Conservation (phyloP, 2,113 vertebrate species). For the Synodontis membranacea region DNA sequence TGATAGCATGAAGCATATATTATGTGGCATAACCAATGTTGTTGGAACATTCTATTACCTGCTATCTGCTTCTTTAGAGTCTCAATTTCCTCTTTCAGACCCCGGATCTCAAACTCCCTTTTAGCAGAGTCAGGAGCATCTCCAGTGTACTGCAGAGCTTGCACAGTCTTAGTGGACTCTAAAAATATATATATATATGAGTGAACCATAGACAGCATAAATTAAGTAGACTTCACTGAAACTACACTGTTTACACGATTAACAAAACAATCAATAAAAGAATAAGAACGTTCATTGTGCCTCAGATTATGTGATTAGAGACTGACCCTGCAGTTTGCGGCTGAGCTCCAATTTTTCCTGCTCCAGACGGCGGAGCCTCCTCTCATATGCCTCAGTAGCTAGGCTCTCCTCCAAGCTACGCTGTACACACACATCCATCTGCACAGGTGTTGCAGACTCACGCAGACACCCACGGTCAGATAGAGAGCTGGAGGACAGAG, state of each 20-base stretch:
- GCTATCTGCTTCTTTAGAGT: slow-evolving; percentile 88
- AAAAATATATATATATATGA: neutral
- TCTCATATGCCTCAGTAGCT: slow-evolving; percentile 94
- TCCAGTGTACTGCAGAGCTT: slow-evolving; percentile 85
- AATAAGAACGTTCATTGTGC: neutral
- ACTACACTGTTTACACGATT: neutral
- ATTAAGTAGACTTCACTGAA: neutral
- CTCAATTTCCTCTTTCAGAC: slow-evolving; percentile 93
- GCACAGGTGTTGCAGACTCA: slow-evolving; percentile 75
- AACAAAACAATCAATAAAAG: neutral
- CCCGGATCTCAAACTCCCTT: slow-evolving; percentile 93
- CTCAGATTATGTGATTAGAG: neutral
- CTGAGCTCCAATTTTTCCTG: slow-evolving; percentile 95
- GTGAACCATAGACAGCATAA: neutral
- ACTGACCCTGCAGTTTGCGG: slow-evolving; percentile 92
- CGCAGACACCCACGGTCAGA: slow-evolving; percentile 91
- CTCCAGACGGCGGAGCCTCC: slow-evolving; percentile 91
- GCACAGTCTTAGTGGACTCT: slow-evolving; percentile 95
- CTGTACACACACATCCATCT: slow-evolving; percentile 85
- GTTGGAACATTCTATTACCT: slow-evolving; percentile 69
- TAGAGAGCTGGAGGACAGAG: slow-evolving; percentile 72
- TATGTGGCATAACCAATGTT: neutral
- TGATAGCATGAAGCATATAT: neutral
- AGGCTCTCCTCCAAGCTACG: slow-evolving; percentile 91
- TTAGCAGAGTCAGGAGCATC: slow-evolving; percentile 75